Conservation (phyloP, 2,797 vertebrate genomes). For the Trachurus trachurus region DNA sequence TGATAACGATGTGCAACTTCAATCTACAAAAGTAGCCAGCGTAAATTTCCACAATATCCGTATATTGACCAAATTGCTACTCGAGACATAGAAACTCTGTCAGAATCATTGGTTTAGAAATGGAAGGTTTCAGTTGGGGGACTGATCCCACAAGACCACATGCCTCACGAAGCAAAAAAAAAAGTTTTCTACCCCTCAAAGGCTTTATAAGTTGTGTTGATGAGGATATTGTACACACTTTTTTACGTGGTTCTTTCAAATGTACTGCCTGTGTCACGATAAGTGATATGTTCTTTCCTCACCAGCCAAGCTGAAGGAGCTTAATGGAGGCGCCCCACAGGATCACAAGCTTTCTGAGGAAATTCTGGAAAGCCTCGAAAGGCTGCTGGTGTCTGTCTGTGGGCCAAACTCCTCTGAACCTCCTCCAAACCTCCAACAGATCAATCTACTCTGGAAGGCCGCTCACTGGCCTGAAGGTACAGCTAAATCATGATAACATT, state of each 20-base stretch:
- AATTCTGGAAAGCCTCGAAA: conserved; percentile 89
- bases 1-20: neutral
- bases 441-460: conserved; percentile 93
- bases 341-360: conserved; percentile 92
- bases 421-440: conserved; percentile 88
- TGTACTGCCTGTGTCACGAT: neutral
- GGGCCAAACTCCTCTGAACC: conserved; percentile 79
- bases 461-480: conserved; percentile 97
- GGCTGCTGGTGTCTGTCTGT: conserved; percentile 87
- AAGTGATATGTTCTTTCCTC: conserved; percentile 22
- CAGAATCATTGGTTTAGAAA: neutral
- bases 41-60: neutral
- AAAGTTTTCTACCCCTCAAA: neutral
- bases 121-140: too few relatives aligned
- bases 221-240: neutral
- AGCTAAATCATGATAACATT: neutral
- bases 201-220: neutral
- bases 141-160: too few relatives aligned
- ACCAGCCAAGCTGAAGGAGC: conserved; percentile 95
- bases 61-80: neutral
- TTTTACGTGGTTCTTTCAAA: neutral
- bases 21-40: neutral
- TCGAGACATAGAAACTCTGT: too few relatives aligned
- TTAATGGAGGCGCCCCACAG: conserved; percentile 89
- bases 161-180: too few relatives aligned